Evolutionary conservation across 2,113 vertebrate species (phyloP).

Genomic region (Chionodraco myersi): DNA sequence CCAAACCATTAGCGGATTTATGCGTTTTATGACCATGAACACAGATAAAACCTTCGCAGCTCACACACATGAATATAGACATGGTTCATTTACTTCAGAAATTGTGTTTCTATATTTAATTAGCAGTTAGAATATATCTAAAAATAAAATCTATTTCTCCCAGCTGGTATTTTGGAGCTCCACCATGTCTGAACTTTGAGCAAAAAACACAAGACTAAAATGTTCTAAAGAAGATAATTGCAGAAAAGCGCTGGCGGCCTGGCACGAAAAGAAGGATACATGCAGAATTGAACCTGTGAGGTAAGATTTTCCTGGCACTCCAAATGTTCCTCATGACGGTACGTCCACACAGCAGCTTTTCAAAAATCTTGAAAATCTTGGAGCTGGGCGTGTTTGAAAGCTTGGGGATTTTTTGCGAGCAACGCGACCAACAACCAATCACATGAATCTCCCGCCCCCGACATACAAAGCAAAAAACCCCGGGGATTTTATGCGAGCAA

Average conservation of each 20-base stretch:
- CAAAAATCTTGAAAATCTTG: too few relatives aligned
- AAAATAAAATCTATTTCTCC: neutral
- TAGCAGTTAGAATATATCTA: neutral
- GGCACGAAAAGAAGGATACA: constrained; percentile 2
- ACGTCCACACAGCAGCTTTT: too few relatives aligned
- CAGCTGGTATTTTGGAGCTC: constrained; percentile 18
- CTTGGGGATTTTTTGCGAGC: too few relatives aligned
- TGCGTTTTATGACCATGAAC: neutral
- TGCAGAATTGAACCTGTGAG: constrained; percentile 24
- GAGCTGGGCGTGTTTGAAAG: too few relatives aligned
- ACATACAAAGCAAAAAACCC: too few relatives aligned
- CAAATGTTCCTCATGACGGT: neutral
- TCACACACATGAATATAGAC: neutral
- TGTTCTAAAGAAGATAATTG: constrained; percentile 16
- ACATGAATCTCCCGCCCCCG: too few relatives aligned
- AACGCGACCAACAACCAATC: too few relatives aligned
- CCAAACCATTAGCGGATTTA: neutral
- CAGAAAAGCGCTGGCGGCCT: constrained; percentile 33
- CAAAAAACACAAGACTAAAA: constrained; percentile 4
- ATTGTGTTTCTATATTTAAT: neutral
- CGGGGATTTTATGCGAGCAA: too few relatives aligned
- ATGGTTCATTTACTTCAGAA: constrained; percentile 1
- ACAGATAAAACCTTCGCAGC: neutral
- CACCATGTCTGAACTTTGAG: neutral
- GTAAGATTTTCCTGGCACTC: constrained; percentile 50